A percentile compares a stretch with the other conserved stretches of the same genome.
Conservation (phyloP, 1,140 invertebrate genomes). For the Bombus cullumanus region DNA sequence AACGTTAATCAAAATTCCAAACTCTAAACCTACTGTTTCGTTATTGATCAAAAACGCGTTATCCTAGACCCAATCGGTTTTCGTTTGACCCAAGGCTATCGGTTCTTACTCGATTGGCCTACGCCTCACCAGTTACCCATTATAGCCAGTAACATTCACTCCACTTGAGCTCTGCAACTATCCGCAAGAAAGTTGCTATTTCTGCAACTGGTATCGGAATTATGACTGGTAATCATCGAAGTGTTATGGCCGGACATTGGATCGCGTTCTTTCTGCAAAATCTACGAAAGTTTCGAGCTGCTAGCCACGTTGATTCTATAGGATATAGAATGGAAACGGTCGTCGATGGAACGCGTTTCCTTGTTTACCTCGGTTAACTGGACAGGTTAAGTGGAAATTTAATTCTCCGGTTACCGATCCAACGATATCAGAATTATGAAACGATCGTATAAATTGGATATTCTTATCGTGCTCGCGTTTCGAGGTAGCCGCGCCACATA, state of each 20-base stretch:
- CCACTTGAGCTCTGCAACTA: background rate
- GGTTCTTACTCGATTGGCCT: background rate
- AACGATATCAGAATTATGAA: slow-evolving; percentile 51
- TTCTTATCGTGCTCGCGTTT: slow-evolving; percentile 51
- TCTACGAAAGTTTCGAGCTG: background rate
- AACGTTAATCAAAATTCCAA: background rate
- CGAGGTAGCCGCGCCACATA: slow-evolving; percentile 30
- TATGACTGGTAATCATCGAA: background rate
- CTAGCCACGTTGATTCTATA: background rate
- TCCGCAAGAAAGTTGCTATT: slow-evolving; percentile 2
- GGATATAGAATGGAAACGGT: too few species aligned
- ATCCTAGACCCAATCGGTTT: background rate
- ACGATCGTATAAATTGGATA: slow-evolving; percentile 66
- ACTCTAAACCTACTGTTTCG: background rate
- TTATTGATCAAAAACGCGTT: background rate
- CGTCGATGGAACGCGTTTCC: background rate
- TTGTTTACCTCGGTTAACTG: too few species aligned
- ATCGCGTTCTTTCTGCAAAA: background rate
- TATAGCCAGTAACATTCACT: too few species aligned
- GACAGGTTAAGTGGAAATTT: slow-evolving; percentile 18
- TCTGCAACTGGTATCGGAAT: background rate
- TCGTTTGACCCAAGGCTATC: background rate
- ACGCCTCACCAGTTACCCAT: background rate
- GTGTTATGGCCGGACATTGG: background rate
- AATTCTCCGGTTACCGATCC: slow-evolving; percentile 32